Evolutionary conservation across 2,888 invertebrate species (phyloP).

Genomic region (Lissocephala sabroskyi): DNA sequence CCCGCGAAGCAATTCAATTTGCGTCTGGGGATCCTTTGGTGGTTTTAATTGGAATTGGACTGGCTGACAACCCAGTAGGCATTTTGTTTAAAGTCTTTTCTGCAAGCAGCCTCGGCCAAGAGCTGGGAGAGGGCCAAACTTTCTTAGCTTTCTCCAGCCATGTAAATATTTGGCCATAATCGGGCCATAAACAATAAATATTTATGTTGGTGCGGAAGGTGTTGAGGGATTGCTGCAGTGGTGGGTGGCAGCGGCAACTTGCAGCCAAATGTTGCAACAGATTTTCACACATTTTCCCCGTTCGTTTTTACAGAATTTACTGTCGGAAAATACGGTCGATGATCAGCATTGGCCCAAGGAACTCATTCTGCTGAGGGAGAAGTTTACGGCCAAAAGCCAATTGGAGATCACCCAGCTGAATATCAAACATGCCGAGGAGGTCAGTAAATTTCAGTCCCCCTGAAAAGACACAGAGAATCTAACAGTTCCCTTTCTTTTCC

Average conservation of each 20-base stretch:
- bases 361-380: slow-evolving; percentile 80
- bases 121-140: too few relatives aligned
- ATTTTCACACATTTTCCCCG: not conserved
- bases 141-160: too few relatives aligned
- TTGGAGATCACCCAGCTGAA: slow-evolving; percentile 76
- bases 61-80: too few relatives aligned
- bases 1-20: too few relatives aligned
- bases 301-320: slow-evolving; percentile 77
- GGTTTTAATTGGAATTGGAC: too few relatives aligned
- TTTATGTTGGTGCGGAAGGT: slow-evolving; percentile 26
- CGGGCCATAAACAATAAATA: slow-evolving; percentile 40
- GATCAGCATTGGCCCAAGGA: slow-evolving; percentile 84
- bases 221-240: slow-evolving; percentile 14
- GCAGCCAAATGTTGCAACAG: not conserved
- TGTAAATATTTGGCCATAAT: slow-evolving; percentile 44
- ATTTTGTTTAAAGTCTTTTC: too few relatives aligned
- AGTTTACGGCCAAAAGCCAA: slow-evolving; percentile 80
- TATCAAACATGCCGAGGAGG: slow-evolving; percentile 77
- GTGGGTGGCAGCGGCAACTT: slow-evolving; percentile 29
- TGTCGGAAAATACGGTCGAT: slow-evolving; percentile 80
- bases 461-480: too few relatives aligned
- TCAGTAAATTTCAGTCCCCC: slow-evolving; percentile 62
- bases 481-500: not conserved
- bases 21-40: too few relatives aligned
- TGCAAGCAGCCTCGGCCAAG: too few relatives aligned